These are phyloP conservation scores for Limenitis camilla DNA, from an alignment of 2,888 invertebrate species.

Conservation along the genomic window DNA sequence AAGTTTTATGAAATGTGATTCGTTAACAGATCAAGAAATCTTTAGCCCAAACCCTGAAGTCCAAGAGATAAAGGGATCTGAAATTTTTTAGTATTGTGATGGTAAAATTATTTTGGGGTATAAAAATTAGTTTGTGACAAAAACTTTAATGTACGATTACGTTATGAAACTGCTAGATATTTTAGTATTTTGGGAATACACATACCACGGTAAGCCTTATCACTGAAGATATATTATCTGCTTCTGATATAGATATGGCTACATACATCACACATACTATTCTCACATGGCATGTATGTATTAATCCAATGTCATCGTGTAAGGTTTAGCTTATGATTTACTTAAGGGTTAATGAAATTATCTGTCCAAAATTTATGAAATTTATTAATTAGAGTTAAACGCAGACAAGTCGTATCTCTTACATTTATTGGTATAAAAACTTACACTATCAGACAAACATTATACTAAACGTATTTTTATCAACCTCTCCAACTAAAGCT, in stretches of 20 bases:
- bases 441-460: too few species aligned
- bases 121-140: too few species aligned
- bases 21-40: too few species aligned
- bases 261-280: slow-evolving; percentile 9
- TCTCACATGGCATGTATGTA: slow-evolving; percentile 16
- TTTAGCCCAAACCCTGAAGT: too few species aligned
- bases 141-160: slow-evolving; percentile 8
- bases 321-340: slow-evolving; percentile 11
- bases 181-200: slow-evolving; percentile 17
- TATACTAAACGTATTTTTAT: too few species aligned
- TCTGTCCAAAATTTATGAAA: slow-evolving; percentile 9
- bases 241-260: slow-evolving; percentile 17
- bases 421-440: background rate
- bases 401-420: background rate
- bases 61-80: too few species aligned
- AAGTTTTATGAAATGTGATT: too few species aligned
- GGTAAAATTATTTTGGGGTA: too few species aligned
- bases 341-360: slow-evolving; percentile 7
- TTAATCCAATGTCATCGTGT: slow-evolving; percentile 43
- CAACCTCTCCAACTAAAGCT: too few species aligned
- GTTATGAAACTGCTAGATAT: slow-evolving; percentile 11
- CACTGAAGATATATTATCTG: slow-evolving; percentile 20
- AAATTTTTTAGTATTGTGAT: too few species aligned
- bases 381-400: background rate
- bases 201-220: slow-evolving; percentile 21